phyloP scores from a whole-genome alignment of 2,797 vertebrate species.

The Clarias platycephalus region DNA sequence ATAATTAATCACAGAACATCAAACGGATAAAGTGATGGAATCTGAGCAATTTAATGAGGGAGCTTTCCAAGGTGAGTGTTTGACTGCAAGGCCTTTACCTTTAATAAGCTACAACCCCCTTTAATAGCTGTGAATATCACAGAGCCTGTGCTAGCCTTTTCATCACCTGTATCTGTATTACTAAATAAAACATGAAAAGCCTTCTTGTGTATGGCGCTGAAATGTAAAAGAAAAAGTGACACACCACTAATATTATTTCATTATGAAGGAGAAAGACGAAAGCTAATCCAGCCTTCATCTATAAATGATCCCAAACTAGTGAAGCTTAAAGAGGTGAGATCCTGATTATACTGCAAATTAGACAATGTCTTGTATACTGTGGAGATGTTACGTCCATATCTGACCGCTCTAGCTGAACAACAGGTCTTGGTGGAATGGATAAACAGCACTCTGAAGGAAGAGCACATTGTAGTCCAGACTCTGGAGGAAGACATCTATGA shows the following conservation, averaged over 20 bases:
- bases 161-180: background rate
- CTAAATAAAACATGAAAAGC: slow-evolving; percentile 20
- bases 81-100: background rate
- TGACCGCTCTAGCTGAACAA: background rate
- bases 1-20: background rate
- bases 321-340: slow-evolving; percentile 80
- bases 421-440: slow-evolving; percentile 87
- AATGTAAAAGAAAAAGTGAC: slow-evolving; percentile 19
- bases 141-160: background rate
- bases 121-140: background rate
- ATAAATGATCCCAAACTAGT: slow-evolving; percentile 75
- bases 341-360: background rate
- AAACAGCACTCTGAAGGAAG: slow-evolving; percentile 79
- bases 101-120: background rate
- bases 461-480: slow-evolving; percentile 88
- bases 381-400: background rate
- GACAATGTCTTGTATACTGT: background rate
- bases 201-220: background rate
- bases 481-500: slow-evolving; percentile 92
- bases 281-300: slow-evolving; percentile 76
- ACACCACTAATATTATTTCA: slow-evolving; percentile 18
- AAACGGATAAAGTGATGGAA: slow-evolving; percentile 20
- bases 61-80: slow-evolving; percentile 25
- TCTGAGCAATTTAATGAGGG: slow-evolving; percentile 8
- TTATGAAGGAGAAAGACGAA: slow-evolving; percentile 78